phyloP scores from a whole-genome alignment of 1,140 invertebrate species.

The Pseudomyrmex concolor region DNA sequence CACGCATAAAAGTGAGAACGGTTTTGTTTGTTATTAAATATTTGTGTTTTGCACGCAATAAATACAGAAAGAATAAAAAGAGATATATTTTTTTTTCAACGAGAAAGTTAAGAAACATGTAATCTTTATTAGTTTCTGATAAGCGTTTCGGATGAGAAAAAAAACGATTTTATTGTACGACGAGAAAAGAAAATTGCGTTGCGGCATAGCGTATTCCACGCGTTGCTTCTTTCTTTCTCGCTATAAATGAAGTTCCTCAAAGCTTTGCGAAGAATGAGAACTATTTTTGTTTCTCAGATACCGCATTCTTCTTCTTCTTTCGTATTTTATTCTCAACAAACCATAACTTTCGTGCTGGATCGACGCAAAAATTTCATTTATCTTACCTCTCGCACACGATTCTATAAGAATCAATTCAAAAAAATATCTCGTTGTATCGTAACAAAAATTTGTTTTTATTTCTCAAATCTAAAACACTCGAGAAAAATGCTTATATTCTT shows the following conservation, averaged over 20 bases:
- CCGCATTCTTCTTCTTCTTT: neutral
- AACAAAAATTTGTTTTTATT: no score
- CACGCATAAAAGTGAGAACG: no score
- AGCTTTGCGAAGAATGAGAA: neutral
- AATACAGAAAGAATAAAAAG: neutral
- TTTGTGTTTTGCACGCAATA: no score
- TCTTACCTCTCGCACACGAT: neutral
- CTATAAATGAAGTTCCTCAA: neutral
- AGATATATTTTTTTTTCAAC: neutral
- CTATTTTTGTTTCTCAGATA: neutral
- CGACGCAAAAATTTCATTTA: conserved; percentile 33
- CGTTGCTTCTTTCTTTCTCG: neutral
- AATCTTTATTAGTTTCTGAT: neutral
- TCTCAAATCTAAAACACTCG: no score
- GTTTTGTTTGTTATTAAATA: no score
- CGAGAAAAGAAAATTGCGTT: neutral
- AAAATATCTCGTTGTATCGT: neutral
- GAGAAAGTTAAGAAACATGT: neutral
- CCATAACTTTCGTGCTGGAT: conserved; percentile 8
- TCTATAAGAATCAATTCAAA: neutral
- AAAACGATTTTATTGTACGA: neutral
- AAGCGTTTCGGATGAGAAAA: neutral
- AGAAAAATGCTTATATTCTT: no score
- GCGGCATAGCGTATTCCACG: neutral
- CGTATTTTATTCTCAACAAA: neutral